Base-by-base conservation (phyloP, 2,113 vertebrate genomes). In the Larimichthys crocea region DNA sequence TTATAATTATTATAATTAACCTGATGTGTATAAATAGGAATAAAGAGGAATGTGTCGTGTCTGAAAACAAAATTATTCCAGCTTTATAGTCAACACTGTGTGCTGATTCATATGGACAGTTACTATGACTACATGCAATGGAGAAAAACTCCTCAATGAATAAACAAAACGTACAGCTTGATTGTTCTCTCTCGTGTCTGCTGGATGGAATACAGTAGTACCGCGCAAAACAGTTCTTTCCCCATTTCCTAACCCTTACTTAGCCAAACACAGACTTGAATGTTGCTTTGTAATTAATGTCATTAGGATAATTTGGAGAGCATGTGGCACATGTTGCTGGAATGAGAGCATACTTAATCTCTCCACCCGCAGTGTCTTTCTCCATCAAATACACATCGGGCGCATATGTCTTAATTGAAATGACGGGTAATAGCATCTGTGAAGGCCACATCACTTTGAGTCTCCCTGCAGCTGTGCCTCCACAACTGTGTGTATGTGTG, bases 401-500 rank as follows among this genome's bases (percentile, higher is more conserved):
- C 64, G 19, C 87, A 84, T 86, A 82, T 79, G 80, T 91, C 92
- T 88, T 94, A 93, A 95, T 94, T 93, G 88, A 92, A 92, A 92
- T 85, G 80, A 83, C 83, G 86, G 61, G 42, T 90, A 94, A 92
- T 86, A 76, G 86, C 87, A 72, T 83, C 86, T 88, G 89, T 85
- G 85, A 92, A 88, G 83, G 88, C 90, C 82, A 85, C 89, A 84
- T 92, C 86, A 72, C 65, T 90, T 86, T 87, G 73, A 44, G 42
- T 87, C 75, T 72, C 77, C 69, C 76, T 82, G 87, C 92, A 94
- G 91, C 91, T 91, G 89, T 71, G 83, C 81, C 83, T 71, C 79
- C 82, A 73, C 63, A 70, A 81, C 56, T 80, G n/a, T 69, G 77
- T 84, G 46, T 67, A 20, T 42, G 17, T 70, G 44, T 68, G 48